A percentile compares a stretch with the other conserved stretches of the same genome.
Evolutionary conservation across 2,797 vertebrate genomes (phyloP).

Genomic region (Crenuchus spilurus): DNA sequence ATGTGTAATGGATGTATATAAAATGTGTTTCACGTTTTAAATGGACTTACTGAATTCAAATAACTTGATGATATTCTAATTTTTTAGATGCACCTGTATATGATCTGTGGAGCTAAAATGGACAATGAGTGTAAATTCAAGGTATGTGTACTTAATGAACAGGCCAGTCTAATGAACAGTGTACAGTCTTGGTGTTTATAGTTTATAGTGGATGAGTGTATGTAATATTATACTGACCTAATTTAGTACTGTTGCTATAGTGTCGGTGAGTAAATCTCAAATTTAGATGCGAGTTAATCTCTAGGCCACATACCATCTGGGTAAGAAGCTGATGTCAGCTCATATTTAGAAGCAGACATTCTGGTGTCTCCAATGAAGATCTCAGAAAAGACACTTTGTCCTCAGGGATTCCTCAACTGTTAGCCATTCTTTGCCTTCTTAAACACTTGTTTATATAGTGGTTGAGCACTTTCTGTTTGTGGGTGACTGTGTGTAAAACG

Average conservation of each 20-base stretch:
- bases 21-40: no score
- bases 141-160: no score
- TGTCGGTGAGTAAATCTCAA: background rate
- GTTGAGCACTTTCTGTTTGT: background rate
- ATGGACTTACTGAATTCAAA: no score
- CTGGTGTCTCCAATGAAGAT: background rate
- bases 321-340: background rate
- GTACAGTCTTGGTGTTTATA: no score
- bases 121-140: no score
- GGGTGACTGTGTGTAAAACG: slow-evolving; percentile 10
- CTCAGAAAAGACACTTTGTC: background rate
- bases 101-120: no score
- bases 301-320: background rate
- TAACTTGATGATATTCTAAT: no score
- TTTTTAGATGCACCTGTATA: no score
- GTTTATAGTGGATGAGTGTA: background rate
- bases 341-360: background rate
- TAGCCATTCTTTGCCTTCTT: background rate
- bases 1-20: no score
- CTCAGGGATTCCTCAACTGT: background rate
- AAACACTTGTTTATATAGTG: slow-evolving; percentile 8
- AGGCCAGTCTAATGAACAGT: no score
- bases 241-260: background rate
- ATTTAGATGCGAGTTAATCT: background rate
- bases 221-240: background rate